A percentile compares a stretch with the other conserved stretches of the same genome.
Conservation (phyloP, 2,888 invertebrate genomes). For the Eupithecia abbreviata region DNA sequence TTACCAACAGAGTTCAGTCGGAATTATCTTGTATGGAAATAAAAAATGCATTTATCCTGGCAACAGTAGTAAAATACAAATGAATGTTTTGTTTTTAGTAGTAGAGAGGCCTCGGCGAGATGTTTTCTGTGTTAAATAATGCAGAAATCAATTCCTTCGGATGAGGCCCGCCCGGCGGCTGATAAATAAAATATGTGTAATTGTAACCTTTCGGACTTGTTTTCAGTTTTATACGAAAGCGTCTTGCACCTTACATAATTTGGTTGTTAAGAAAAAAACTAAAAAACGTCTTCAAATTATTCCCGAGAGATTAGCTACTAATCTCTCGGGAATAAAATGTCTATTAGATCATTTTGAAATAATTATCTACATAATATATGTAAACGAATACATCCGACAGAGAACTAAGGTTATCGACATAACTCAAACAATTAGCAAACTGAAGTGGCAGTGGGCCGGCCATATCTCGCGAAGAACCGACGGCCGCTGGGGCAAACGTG, state of each 20-base stretch:
- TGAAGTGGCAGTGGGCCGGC: no score
- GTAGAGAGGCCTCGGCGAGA: conserved; percentile 72
- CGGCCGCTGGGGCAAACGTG: no score
- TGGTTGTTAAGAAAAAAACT: background rate
- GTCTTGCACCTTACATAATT: conserved; percentile 1
- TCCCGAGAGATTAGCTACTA: no score
- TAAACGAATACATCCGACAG: no score
- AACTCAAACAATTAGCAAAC: no score
- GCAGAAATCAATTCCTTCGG: conserved; percentile 83
- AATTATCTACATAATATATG: no score
- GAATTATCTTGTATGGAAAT: conserved; percentile 53
- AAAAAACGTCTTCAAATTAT: background rate
- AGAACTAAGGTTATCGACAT: no score
- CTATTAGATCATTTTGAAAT: no score
- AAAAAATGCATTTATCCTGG: conserved; percentile 73
- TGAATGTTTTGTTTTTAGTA: conserved; percentile 81
- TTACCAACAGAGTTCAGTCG: conserved; percentile 44
- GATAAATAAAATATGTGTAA: conserved; percentile 82
- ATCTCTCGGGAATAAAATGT: no score
- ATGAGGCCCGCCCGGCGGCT: conserved; percentile 59
- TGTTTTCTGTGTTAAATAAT: conserved; percentile 82
- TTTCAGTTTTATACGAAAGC: conserved; percentile 45
- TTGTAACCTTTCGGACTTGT: conserved; percentile 67
- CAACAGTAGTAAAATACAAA: conserved; percentile 77
- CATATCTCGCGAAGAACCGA: no score